These are phyloP conservation scores for Podotricha telesiphe DNA, from an alignment of 2,888 invertebrate genomes.

Conservation along the genomic window DNA sequence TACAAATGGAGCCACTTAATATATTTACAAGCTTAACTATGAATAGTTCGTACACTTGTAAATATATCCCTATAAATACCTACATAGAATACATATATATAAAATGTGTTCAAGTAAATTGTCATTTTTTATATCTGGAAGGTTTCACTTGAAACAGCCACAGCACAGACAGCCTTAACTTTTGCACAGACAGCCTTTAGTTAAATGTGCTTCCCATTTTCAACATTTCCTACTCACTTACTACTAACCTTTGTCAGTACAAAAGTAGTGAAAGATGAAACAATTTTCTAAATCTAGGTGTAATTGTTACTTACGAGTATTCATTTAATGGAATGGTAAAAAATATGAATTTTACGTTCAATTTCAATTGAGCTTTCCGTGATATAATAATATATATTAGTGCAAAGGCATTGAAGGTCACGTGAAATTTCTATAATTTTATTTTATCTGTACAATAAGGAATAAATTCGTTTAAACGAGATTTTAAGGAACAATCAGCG, in stretches of 20 bases:
- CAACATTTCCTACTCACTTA: not conserved
- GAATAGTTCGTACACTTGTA: not conserved
- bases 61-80: too few relatives aligned
- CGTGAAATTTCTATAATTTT: constrained; percentile 4
- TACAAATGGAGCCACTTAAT: not conserved
- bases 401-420: constrained; percentile 1
- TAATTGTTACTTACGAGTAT: not conserved
- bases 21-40: not conserved
- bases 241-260: not conserved
- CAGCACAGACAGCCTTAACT: too few relatives aligned
- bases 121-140: too few relatives aligned
- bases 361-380: not conserved
- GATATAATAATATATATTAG: not conserved
- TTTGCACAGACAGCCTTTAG: too few relatives aligned
- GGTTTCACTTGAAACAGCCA: too few relatives aligned
- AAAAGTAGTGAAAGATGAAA: not conserved
- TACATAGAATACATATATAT: too few relatives aligned
- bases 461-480: not conserved
- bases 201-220: not conserved
- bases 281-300: not conserved
- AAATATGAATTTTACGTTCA: not conserved
- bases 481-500: constrained; percentile 12
- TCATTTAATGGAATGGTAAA: not conserved
- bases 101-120: too few relatives aligned
- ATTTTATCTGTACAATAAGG: not conserved